Evolutionary conservation across 1,140 invertebrate genomes (phyloP), one percentile per base, ranked within the genome.

Genomic region (Sarcophaga peregrina): DNA sequence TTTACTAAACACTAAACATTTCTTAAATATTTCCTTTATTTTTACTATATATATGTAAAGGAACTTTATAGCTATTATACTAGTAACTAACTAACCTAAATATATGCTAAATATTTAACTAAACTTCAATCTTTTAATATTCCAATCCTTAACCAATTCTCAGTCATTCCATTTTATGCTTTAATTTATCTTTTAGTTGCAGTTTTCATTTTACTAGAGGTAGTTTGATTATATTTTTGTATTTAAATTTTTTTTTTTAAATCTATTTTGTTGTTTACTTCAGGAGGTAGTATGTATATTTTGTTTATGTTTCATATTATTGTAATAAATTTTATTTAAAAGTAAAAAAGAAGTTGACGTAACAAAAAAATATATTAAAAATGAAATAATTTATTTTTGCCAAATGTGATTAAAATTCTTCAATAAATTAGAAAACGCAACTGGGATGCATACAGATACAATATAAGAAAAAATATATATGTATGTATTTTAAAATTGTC

Each of bases 221-320:
- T 68, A 68, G 62, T 68, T 68, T 20, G 15, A n/a, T 20, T 68
- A 8, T 25, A 37, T 37, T 37, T 37, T 37, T 37, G 25, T 37
- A 37, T 37, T 37, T 37, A 37, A 37, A 37, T 2, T 2, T 2
- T 37, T 20, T 25, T 9, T 25, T 68, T 68, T 6, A 17, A 17
- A 68, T 17, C 17, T n/a, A 20, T 68, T 68, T 9, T 17, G n/a
- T 68, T 20, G 4, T 68, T 68, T 68, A 20, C n/a, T 68, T 68
- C 20, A 20, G 20, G 62, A 68, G 62, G 62, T 68, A 68, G 62
- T 68, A 68, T 68, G 17, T 68, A 20, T 68, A 20, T 20, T 68
- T 17, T 68, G 13, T 62, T 62, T 62, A 6, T 62, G 3, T 62
- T 62, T 9, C 0, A 20, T 6, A 6, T 68, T 52, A 52, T 52